Base-by-base conservation (phyloP, 2,797 vertebrate genomes). In the Myotis findleyi region DNA sequence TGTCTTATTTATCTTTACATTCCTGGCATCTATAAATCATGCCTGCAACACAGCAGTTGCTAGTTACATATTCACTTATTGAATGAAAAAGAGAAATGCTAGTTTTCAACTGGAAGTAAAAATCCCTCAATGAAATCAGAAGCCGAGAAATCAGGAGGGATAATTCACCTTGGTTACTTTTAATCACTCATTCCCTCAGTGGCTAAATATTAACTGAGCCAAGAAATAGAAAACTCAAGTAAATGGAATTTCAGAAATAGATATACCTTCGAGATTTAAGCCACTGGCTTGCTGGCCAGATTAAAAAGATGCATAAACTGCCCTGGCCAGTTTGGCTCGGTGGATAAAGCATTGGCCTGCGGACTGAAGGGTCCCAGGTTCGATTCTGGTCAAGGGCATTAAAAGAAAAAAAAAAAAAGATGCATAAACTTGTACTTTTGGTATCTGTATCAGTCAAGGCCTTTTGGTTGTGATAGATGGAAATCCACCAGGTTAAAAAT, bases 1-100 rank as follows among this genome's bases (percentile, higher is more conserved):
- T 6, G 36, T n/a, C 44, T 77, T 88, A 7, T n/a, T 92, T 89
- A 87, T 84, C 76, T 91, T 96, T 49, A 89, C 64, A 81, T 75
- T 68, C 64, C 36, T 2, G 49, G 64, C 3, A 11, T 27, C 72
- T 47, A 83, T 89, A 90, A 86, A 80, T 33, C 73, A 79, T 41
- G 44, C 64, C 49, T 47, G 51, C 41, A 77, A 77, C 62, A 89
- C 0, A 95, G 91, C 64, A 85, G n/a, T 14, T 53, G 21, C 62
- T 76, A 68, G 53, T 90, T 94, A 88, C 6, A 41, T 30, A 89
- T 57, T 95, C 44, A 69, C 47, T 93, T 92, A 59, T 3, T 79
- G 27, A 93, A 47, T 68, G 49, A 93, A 57, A 75, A 81, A 86
- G 66, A 79, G 55, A 86, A 82, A 85, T 75, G 55, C 38, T 62